These are phyloP conservation scores for Cuculus canorus DNA, from an alignment of 2,797 vertebrate genomes.

Conservation along the genomic window DNA sequence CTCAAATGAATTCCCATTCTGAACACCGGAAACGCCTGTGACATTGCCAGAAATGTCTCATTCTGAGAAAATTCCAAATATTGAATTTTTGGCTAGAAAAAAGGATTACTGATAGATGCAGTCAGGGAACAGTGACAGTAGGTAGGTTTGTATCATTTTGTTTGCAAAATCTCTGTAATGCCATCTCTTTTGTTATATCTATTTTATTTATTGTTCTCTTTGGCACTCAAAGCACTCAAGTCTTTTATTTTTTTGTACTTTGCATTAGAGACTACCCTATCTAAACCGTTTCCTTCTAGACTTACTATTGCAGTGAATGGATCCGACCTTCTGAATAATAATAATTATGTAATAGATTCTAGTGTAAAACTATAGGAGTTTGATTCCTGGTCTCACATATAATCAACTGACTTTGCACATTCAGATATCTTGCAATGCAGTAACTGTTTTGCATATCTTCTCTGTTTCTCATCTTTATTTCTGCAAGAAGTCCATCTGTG, in stretches of 20 bases:
- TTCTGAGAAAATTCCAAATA: background rate
- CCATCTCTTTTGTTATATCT: background rate
- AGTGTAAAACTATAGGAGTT: background rate
- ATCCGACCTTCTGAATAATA: background rate
- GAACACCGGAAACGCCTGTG: background rate
- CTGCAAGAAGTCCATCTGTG: background rate
- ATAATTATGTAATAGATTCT: background rate
- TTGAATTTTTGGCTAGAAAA: background rate
- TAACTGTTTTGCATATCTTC: background rate
- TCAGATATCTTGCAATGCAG: background rate
- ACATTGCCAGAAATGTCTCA: background rate
- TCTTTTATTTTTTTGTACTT: background rate
- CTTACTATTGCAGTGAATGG: background rate
- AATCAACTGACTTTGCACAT: background rate
- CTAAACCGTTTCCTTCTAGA: background rate
- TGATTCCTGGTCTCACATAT: background rate
- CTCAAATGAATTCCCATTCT: background rate
- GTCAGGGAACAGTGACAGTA: background rate
- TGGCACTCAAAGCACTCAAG: background rate
- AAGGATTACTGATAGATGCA: background rate
- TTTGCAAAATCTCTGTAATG: background rate
- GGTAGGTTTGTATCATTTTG: background rate
- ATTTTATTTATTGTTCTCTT: background rate
- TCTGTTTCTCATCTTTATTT: background rate
- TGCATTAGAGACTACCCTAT: background rate